phyloP scores from a whole-genome alignment of 1,140 invertebrate species.

The Drosophila parabipectinata region DNA sequence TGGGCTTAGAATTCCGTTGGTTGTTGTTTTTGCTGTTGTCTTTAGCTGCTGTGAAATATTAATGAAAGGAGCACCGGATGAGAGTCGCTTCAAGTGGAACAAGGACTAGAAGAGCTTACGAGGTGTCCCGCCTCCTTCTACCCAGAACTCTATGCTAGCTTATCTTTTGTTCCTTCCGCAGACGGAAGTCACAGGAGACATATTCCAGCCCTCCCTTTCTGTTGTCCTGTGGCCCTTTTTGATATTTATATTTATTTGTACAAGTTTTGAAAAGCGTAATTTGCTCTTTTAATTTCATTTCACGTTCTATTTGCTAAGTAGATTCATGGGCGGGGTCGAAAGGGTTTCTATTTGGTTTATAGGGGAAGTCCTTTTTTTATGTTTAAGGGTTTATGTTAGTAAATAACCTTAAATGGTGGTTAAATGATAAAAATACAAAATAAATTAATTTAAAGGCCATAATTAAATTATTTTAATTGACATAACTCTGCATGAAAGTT shows the following conservation, averaged over 20 bases:
- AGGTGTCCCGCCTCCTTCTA: background rate
- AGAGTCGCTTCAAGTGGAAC: constrained; percentile 29
- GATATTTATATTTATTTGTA: constrained; percentile 71
- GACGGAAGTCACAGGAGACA: constrained; percentile 12
- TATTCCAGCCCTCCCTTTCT: background rate
- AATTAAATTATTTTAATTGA: background rate
- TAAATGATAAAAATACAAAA: background rate
- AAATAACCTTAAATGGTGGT: background rate
- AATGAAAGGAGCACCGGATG: constrained; percentile 59
- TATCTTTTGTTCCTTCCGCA: constrained; percentile 23
- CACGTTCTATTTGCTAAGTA: constrained; percentile 57
- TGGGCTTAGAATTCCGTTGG: constrained; percentile 53
- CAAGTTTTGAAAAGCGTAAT: constrained; percentile 58
- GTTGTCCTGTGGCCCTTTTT: constrained; percentile 19
- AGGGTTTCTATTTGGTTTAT: constrained; percentile 41
- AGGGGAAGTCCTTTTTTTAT: constrained; percentile 8
- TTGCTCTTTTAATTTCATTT: constrained; percentile 79
- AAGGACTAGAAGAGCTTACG: constrained; percentile 42
- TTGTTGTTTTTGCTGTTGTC: constrained; percentile 25
- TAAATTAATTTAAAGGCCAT: background rate
- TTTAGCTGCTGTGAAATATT: constrained; percentile 66
- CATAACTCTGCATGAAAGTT: background rate
- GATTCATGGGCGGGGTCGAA: constrained; percentile 3
- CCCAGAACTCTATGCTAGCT: constrained; percentile 2
- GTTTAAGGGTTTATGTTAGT: background rate